phyloP scores from a whole-genome alignment of 2,113 vertebrate genomes.

The Elaphurus davidianus region DNA sequence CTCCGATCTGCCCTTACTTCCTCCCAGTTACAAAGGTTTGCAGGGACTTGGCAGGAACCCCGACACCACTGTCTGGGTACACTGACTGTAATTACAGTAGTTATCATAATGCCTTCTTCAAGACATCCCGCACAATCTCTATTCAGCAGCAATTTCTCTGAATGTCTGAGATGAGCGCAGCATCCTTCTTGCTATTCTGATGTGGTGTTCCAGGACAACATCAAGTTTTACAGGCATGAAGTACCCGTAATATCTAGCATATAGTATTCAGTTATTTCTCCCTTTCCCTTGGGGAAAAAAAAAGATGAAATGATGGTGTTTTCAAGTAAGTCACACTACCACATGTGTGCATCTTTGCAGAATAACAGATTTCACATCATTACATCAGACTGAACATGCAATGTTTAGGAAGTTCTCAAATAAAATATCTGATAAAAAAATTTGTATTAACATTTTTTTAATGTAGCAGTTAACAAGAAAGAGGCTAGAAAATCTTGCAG shows the following conservation, averaged over 20 bases:
- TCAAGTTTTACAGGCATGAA: background rate
- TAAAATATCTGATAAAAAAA: background rate
- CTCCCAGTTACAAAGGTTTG: background rate
- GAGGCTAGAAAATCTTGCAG: background rate
- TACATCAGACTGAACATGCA: background rate
- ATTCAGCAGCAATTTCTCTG: background rate
- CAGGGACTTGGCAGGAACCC: background rate
- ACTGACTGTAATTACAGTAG: background rate
- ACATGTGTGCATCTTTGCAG: background rate
- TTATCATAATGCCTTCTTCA: fast-evolving
- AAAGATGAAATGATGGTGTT: background rate
- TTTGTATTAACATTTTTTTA: background rate
- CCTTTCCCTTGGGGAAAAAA: background rate
- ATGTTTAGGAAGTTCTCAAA: background rate
- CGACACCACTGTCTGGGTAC: fast-evolving
- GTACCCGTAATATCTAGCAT: background rate
- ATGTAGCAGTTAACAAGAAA: background rate
- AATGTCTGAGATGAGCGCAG: background rate
- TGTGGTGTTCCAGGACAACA: background rate
- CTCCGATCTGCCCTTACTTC: background rate
- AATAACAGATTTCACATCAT: background rate
- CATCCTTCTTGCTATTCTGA: background rate
- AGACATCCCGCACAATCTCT: background rate
- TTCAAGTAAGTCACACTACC: background rate
- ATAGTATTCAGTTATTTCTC: background rate